phyloP scores from a whole-genome alignment of 2,113 vertebrate genomes.

The Eclectus roratus region DNA sequence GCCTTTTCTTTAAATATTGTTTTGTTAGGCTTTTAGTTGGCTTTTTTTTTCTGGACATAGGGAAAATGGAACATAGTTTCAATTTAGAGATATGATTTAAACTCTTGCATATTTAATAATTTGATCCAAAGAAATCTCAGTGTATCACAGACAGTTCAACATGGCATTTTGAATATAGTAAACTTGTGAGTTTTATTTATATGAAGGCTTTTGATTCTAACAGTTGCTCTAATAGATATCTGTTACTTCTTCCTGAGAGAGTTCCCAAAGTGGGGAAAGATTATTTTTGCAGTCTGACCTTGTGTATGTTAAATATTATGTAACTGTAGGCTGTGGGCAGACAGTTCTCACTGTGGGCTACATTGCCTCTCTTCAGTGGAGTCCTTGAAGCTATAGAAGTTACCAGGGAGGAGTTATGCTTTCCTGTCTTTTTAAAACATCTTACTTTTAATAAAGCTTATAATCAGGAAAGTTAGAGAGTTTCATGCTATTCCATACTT shows the following conservation, averaged over 20 bases:
- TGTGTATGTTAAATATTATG: neutral
- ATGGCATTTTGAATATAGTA: neutral
- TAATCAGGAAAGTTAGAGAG: neutral
- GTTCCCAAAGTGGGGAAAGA: neutral
- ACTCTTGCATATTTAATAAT: neutral
- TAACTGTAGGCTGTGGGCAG: neutral
- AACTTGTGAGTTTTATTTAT: neutral
- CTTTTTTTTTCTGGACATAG: neutral
- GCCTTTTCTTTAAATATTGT: neutral
- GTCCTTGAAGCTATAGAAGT: neutral
- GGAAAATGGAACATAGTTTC: neutral
- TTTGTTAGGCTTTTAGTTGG: neutral
- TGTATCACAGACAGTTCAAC: neutral
- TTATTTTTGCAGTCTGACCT: neutral
- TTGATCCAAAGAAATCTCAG: neutral
- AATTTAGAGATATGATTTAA: neutral
- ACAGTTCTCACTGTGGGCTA: neutral
- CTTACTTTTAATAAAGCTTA: neutral
- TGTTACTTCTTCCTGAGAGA: neutral
- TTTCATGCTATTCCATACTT: neutral
- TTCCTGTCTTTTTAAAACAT: neutral
- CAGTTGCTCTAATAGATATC: neutral
- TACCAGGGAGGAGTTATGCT: neutral
- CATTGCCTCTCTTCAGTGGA: neutral
- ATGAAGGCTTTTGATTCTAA: neutral